A percentile compares a stretch with the other conserved stretches of the same genome.
phyloP scores from a whole-genome alignment of 2,797 vertebrate species.

The Gobionotothen gibberifrons region DNA sequence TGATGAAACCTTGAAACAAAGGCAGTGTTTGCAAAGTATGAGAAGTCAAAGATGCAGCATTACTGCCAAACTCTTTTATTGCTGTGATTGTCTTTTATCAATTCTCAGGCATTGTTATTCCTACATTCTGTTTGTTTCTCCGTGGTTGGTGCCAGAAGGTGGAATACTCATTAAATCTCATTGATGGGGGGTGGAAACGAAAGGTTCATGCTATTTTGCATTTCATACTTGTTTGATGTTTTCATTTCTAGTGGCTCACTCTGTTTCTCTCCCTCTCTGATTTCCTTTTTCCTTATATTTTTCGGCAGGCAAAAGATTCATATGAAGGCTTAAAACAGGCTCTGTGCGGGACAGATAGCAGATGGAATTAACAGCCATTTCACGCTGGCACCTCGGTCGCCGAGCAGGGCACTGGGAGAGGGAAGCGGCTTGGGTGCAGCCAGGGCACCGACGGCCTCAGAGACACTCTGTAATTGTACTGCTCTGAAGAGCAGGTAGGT shows the following conservation, averaged over 20 bases:
- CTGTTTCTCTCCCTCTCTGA: constrained; percentile 38
- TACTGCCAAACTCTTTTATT: constrained; percentile 41
- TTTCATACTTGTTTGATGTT: constrained; percentile 82
- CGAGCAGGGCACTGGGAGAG: constrained; percentile 68
- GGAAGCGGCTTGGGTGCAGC: constrained; percentile 66
- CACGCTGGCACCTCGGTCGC: constrained; percentile 77
- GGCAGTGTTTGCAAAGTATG: constrained; percentile 22
- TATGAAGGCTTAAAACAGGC: constrained; percentile 81
- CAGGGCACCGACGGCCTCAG: constrained; percentile 66
- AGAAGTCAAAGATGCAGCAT: constrained; percentile 43
- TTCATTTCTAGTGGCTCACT: constrained; percentile 63
- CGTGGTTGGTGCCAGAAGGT: constrained; percentile 59
- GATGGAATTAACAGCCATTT: constrained; percentile 86
- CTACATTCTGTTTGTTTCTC: constrained; percentile 56
- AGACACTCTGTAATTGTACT: constrained; percentile 84
- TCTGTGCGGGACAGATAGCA: constrained; percentile 84
- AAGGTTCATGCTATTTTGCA: constrained; percentile 76
- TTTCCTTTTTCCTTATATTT: constrained; percentile 62
- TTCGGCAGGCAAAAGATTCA: constrained; percentile 63
- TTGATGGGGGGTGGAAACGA: constrained; percentile 67
- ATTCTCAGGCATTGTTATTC: constrained; percentile 52
- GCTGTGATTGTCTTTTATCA: constrained; percentile 50
- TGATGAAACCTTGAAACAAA: constrained; percentile 42
- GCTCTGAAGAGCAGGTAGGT: constrained; percentile 87
- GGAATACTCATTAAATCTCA: constrained; percentile 77